Evolutionary conservation across 1,140 invertebrate genomes (phyloP), one percentile per base, ranked within the genome.

Genomic region (Trinorchestia longiramus): DNA sequence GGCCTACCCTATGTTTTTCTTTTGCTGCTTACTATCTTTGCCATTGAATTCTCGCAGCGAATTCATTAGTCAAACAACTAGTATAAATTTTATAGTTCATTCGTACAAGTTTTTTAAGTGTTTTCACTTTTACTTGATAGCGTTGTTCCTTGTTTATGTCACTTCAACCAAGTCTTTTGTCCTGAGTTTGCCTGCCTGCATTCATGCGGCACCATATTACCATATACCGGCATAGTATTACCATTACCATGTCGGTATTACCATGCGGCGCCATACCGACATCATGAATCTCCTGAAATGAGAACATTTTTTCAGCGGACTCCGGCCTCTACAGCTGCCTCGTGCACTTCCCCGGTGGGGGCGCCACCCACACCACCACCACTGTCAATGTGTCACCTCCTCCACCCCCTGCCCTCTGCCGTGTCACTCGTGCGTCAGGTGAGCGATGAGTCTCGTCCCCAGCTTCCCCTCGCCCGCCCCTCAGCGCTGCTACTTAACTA

Each of bases 361-460:
- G 92, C 40, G 44, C 36, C 3, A 43, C 92, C 44, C 92, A 47
- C 92, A 53, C 57, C 62, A 90, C 57, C 11, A 40, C 95, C n/a
- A 3, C 47, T 17, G 95, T 94, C 0, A 87, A 36, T 41, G 42
- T 91, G 23, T 0, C 62, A n/a, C n/a, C 87, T 40, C 88, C 41
- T 41, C 88, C 88, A 41, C 88, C 88, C 36, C 41, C n/a, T 41
- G 8, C 88, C 88, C 43, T 43, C 41, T 90, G 88, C 88, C n/a
- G 88, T 36, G 43, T 41, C 88, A 90, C 88, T 36, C 97, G 98
- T 97, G 98, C 98, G 92, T 98, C 98, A 97, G 98, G 98, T 98
- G 97, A 97, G 97, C 95, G 40, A 87, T 43, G 87, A 96, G 92
- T 43, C 43, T 77, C 62, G 92, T 87, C 88, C 88, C 43, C 88